These are phyloP conservation scores for Pocillopora damicornis DNA, from an alignment of 64 coral and sea anemone genomes.

Conservation along the genomic window DNA sequence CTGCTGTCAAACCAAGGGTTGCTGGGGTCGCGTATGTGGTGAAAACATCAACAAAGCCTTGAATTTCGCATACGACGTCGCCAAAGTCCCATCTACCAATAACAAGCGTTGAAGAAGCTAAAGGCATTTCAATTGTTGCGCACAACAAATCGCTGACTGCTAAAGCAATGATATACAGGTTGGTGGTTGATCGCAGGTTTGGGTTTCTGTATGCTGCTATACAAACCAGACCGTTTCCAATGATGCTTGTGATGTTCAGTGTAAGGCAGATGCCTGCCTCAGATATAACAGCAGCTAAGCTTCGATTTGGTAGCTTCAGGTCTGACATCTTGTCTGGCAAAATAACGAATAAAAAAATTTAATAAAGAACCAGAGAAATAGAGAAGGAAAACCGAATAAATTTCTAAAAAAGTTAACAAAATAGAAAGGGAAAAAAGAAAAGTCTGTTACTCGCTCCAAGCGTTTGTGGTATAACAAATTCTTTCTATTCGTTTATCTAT, in stretches of 20 bases:
- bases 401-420: no score
- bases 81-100: neutral
- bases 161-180: neutral
- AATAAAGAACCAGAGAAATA: no score
- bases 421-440: no score
- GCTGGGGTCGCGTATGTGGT: neutral
- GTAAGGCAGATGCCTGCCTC: no score
- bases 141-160: neutral
- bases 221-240: neutral
- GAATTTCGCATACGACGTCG: neutral
- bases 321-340: no score
- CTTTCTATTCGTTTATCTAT: no score
- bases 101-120: neutral
- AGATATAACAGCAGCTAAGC: no score
- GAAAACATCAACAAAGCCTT: neutral
- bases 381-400: no score
- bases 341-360: no score
- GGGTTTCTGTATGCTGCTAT: neutral
- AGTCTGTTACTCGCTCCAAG: no score
- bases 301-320: no score
- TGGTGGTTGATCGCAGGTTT: neutral
- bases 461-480: no score
- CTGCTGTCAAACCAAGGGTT: neutral
- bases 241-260: neutral
- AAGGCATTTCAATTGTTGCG: neutral